A percentile compares a stretch with the other conserved stretches of the same genome.
These are phyloP conservation scores for Potamilus streckersoni DNA, from an alignment of 1,140 invertebrate genomes.

Conservation along the genomic window DNA sequence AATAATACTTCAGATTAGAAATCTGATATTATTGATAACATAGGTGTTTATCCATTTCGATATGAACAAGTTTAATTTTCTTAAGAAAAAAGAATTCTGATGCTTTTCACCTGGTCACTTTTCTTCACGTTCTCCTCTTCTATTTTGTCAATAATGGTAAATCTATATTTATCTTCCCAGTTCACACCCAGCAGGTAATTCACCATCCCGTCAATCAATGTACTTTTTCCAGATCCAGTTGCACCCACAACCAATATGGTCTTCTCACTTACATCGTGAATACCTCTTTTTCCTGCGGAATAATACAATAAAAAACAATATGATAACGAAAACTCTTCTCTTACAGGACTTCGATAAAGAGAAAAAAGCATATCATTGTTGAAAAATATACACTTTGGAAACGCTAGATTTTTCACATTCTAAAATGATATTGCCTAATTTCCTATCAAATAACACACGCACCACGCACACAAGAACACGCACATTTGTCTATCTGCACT, in stretches of 20 bases:
- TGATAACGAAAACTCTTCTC: background rate
- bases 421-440: too few species aligned
- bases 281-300: background rate
- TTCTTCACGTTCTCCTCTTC: conserved; percentile 17
- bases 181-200: conserved; percentile 30
- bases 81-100: too few species aligned
- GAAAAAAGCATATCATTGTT: background rate
- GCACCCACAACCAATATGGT: conserved; percentile 32
- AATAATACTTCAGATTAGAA: too few species aligned
- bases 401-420: too few species aligned
- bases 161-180: conserved; percentile 26
- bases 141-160: conserved; percentile 22
- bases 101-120: conserved; percentile 15
- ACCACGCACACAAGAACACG: too few species aligned
- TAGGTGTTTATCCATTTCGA: too few species aligned
- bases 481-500: too few species aligned
- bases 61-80: too few species aligned
- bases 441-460: too few species aligned
- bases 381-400: background rate
- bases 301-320: background rate
- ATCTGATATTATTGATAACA: too few species aligned
- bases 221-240: conserved; percentile 34
- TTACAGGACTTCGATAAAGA: background rate
- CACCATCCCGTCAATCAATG: conserved; percentile 24
- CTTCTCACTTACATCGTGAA: conserved; percentile 8